Conservation (phyloP, 2,888 invertebrate genomes). For the Lycia hirtaria region DNA sequence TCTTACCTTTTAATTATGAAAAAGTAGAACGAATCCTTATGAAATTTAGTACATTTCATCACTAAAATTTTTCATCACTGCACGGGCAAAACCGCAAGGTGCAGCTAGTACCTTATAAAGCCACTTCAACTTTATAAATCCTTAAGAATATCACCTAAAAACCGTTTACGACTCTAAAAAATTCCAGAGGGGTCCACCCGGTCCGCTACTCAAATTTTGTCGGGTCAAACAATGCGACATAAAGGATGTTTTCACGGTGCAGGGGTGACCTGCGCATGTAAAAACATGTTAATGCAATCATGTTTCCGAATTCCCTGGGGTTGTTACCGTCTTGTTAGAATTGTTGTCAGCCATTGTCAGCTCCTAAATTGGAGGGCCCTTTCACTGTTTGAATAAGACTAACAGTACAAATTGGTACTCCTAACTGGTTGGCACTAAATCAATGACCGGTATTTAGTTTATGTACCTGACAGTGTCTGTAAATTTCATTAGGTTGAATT, state of each 20-base stretch:
- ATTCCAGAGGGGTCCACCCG: slow-evolving; percentile 59
- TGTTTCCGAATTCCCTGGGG: slow-evolving; percentile 60
- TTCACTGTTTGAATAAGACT: slow-evolving; percentile 36
- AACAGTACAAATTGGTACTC: slow-evolving; percentile 33
- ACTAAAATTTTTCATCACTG: no score
- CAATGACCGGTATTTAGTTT: slow-evolving; percentile 47
- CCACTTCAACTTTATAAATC: background rate
- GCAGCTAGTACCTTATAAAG: no score
- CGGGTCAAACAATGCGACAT: slow-evolving; percentile 74
- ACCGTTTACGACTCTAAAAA: slow-evolving; percentile 49
- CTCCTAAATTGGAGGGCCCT: slow-evolving; percentile 45
- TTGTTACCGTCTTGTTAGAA: slow-evolving; percentile 52
- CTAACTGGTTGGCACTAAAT: slow-evolving; percentile 47
- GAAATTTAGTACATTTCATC: no score
- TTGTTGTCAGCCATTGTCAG: slow-evolving; percentile 57
- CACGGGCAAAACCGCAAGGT: no score
- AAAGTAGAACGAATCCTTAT: no score
- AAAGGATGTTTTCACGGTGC: slow-evolving; percentile 70
- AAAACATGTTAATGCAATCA: slow-evolving; percentile 70
- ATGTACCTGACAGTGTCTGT: slow-evolving; percentile 45
- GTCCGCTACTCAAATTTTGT: slow-evolving; percentile 59
- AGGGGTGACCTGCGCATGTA: slow-evolving; percentile 63
- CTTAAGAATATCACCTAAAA: slow-evolving; percentile 36
- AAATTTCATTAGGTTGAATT: slow-evolving; percentile 34
- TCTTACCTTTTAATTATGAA: no score